Percentiles rank a stretch among this genome's conserved stretches.
phyloP scores from a whole-genome alignment of 35 echinoderm and acorn worm genomes.

The Heliocidaris erythrogramma region DNA sequence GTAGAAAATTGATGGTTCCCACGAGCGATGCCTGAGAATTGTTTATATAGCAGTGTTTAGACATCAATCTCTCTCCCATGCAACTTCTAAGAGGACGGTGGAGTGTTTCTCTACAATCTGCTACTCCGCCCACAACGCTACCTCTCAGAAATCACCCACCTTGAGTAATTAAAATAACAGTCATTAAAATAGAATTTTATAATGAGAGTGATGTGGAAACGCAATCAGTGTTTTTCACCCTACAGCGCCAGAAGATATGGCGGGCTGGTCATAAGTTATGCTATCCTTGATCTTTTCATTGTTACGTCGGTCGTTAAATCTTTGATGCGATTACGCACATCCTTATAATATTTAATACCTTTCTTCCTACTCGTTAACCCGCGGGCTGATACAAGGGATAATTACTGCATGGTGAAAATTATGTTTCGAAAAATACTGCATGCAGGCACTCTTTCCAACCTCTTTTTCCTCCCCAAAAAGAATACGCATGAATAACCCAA shows the following conservation, averaged over 20 bases:
- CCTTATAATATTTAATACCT: not conserved
- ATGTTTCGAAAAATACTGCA: too few species aligned
- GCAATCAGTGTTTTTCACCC: not conserved
- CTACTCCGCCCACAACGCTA: not conserved
- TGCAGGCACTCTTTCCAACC: too few species aligned
- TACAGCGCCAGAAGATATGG: not conserved
- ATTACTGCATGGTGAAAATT: too few species aligned
- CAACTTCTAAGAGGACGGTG: not conserved
- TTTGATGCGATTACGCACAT: not conserved
- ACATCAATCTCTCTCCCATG: not conserved
- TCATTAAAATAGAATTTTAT: not conserved
- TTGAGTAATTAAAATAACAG: not conserved
- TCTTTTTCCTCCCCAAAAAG: too few species aligned
- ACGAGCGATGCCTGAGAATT: not conserved
- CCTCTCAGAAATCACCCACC: not conserved
- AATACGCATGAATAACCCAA: too few species aligned
- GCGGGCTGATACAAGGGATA: not conserved
- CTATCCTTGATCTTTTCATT: too few species aligned
- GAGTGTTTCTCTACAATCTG: not conserved
- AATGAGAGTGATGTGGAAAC: not conserved
- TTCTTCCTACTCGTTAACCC: not conserved
- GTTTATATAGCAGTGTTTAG: not conserved
- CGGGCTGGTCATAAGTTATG: too few species aligned
- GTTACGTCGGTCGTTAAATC: not conserved
- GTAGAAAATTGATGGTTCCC: not conserved